phyloP scores from a whole-genome alignment of 2,113 vertebrate species.

The Podarcis muralis region DNA sequence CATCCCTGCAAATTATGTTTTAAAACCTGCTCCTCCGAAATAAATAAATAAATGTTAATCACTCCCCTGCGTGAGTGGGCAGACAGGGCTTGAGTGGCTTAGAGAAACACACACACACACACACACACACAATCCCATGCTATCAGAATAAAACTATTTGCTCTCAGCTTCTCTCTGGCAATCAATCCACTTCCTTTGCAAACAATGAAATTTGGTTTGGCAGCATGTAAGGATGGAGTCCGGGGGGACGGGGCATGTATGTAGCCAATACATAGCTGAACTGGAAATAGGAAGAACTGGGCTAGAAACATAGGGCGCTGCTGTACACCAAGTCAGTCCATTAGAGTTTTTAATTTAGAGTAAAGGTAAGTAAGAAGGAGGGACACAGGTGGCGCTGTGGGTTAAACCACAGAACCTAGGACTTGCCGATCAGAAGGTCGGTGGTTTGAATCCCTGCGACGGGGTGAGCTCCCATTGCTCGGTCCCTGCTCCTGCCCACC shows the following conservation, averaged over 20 bases:
- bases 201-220: background rate
- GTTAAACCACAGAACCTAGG: too few relatives aligned
- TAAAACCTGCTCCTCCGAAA: slow-evolving; percentile 12
- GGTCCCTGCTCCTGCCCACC: too few relatives aligned
- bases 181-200: background rate
- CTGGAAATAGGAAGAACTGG: background rate
- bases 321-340: background rate
- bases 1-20: background rate
- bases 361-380: too few relatives aligned
- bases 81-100: background rate
- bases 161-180: background rate
- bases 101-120: background rate
- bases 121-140: background rate
- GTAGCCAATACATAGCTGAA: too few relatives aligned
- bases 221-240: background rate
- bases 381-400: too few relatives aligned
- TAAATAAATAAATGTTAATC: background rate
- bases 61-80: background rate
- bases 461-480: too few relatives aligned
- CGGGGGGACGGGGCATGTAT: background rate
- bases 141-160: slow-evolving; percentile 31
- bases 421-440: too few relatives aligned
- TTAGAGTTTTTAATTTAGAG: too few relatives aligned
- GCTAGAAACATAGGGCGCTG: background rate
- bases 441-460: too few relatives aligned